Percentiles rank a stretch among this genome's conserved stretches.
Evolutionary conservation across 23 tunicate genomes (phyloP).

Genomic region (Trididemnum miniatum): DNA sequence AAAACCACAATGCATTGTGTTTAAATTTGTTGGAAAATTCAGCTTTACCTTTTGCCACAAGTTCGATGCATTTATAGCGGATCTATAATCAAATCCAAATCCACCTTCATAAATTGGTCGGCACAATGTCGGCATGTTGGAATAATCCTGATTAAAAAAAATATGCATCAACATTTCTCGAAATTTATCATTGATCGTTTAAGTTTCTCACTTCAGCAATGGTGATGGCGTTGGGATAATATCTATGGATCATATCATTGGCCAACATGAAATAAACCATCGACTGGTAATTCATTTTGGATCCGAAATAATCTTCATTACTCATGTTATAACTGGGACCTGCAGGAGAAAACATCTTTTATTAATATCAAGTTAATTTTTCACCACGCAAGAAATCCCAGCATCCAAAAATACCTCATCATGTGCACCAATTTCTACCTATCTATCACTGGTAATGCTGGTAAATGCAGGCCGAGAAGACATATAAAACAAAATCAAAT

Average conservation of each 20-base stretch:
- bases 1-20: no score
- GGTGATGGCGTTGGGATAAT: constrained; percentile 66
- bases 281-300: constrained; percentile 66
- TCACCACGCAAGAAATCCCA: no score
- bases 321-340: constrained; percentile 50
- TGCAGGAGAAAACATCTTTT: no score
- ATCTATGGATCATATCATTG: constrained; percentile 72
- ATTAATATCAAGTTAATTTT: no score
- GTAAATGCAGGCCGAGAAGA: no score
- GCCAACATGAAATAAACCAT: constrained; percentile 81
- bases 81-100: constrained; percentile 88
- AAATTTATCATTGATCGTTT: no score
- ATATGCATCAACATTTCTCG: no score
- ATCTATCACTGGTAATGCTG: no score
- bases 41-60: constrained; percentile 66
- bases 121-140: constrained; percentile 93
- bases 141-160: constrained; percentile 62
- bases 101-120: constrained; percentile 96
- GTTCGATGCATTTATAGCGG: constrained; percentile 70
- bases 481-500: no score
- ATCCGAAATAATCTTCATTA: constrained; percentile 75
- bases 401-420: no score
- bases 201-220: constrained; percentile 66
- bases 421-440: no score
- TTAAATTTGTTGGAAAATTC: no score